These are phyloP conservation scores for Automeris io DNA, from an alignment of 2,888 invertebrate species.

Conservation along the genomic window DNA sequence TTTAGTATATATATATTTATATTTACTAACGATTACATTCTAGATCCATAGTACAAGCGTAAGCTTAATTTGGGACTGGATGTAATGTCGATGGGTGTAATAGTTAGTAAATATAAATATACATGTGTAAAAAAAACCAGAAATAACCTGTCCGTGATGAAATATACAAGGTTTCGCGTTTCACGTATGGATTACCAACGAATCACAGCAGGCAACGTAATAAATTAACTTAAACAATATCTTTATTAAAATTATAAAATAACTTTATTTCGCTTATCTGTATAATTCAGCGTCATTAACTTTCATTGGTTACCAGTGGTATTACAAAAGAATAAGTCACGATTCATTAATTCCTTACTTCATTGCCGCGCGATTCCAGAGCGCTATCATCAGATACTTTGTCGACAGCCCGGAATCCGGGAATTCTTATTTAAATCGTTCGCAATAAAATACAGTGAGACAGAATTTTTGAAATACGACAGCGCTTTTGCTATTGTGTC, in stretches of 20 bases:
- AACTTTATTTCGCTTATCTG: conserved; percentile 8
- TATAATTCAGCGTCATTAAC: conserved; percentile 31
- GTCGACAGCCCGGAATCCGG: conserved; percentile 4
- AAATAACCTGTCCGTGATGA: too few species aligned
- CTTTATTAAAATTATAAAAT: background rate
- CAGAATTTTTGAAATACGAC: conserved; percentile 14
- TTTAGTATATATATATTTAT: too few species aligned
- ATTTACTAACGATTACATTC: too few species aligned
- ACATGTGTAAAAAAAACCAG: too few species aligned
- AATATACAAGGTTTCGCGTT: too few species aligned
- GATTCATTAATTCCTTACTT: conserved; percentile 51
- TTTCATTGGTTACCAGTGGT: conserved; percentile 31
- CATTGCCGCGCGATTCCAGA: conserved; percentile 29
- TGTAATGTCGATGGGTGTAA: too few species aligned
- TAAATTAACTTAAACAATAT: background rate
- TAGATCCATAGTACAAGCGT: too few species aligned
- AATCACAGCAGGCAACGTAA: too few species aligned
- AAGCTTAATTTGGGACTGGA: too few species aligned
- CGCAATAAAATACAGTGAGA: conserved; percentile 13
- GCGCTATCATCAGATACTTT: conserved; percentile 11
- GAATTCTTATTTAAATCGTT: conserved; percentile 11
- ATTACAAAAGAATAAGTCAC: conserved; percentile 42
- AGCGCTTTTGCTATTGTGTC: conserved; percentile 24
- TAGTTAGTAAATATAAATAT: too few species aligned
- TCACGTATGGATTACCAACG: too few species aligned